Evolutionary conservation across 2,797 vertebrate species (phyloP), one percentile per base, ranked within the genome.

Genomic region (Gallinago nigripennis): DNA sequence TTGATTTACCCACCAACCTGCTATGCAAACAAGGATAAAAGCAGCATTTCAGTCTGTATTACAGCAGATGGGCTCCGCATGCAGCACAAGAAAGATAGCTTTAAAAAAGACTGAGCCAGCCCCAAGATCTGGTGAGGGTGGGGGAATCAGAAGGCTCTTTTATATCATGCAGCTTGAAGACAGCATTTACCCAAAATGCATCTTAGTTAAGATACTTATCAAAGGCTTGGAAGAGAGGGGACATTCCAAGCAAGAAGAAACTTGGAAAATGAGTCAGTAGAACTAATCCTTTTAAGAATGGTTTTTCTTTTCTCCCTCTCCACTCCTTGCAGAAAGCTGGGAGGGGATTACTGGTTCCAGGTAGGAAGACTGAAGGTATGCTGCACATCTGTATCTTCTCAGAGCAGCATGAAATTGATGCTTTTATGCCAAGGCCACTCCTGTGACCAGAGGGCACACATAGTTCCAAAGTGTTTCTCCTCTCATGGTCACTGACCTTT

Each of bases 11-110:
- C 95, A 88, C 92, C 92, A 92, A 91, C 88, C 88, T 92, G 95
- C 93, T 85, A 89, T 39, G 39, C 87, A 88, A 90, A 95, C 90
- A 94, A 83, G 85, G 88, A 94, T 81, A 90, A 96, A 96, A 96
- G 94, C 61, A 94, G 90, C 84, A 88, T 96, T 95, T 92, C 91
- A 90, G 92, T 71, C 86, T 85, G 57, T 37, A 91, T 96, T 95
- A 94, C 73, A 96, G 92, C 95, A 96, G 96, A 97, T 96, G 94
- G 95, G 91, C 88, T 96, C 87, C 82, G 92, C 91, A 87, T 86
- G 90, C 86, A 94, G 86, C 80, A 75, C 71, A 61, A 91, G 91
- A 88, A 89, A 96, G 95, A 95, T 28, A 94, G 86, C 66, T 94
- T 95, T 76, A 70, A 91, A 93, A 94, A 95, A 92, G 72, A 92